Evolutionary conservation across 2,888 invertebrate species (phyloP).

Genomic region (Eupithecia centaureata): DNA sequence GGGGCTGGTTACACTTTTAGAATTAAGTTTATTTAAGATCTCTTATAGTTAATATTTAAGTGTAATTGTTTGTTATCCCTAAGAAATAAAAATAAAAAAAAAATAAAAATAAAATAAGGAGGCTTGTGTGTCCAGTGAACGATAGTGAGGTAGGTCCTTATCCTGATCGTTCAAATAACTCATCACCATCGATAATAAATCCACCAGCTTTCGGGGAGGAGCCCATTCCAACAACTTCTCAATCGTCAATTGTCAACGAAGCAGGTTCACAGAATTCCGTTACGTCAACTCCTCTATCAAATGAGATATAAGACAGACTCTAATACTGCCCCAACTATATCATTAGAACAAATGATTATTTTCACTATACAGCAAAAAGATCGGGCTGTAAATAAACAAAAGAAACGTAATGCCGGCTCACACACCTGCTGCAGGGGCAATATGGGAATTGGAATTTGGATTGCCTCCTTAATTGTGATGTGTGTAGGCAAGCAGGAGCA

Average conservation of each 20-base stretch:
- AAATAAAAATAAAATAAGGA: too few relatives aligned
- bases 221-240: slow-evolving; percentile 15
- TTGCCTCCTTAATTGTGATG: too few relatives aligned
- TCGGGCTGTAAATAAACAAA: slow-evolving; percentile 25
- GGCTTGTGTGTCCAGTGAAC: slow-evolving; percentile 2
- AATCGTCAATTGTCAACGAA: slow-evolving; percentile 11
- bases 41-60: too few relatives aligned
- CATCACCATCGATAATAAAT: slow-evolving; percentile 3
- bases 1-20: too few relatives aligned
- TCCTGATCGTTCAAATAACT: slow-evolving; percentile 5
- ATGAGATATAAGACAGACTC: slow-evolving; percentile 12
- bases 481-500: too few relatives aligned
- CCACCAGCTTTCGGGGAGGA: slow-evolving; percentile 11
- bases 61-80: too few relatives aligned
- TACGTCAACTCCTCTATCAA: slow-evolving; percentile 20
- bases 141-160: slow-evolving; percentile 1
- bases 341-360: slow-evolving; percentile 15
- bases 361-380: slow-evolving; percentile 21
- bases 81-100: too few relatives aligned
- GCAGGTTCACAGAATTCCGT: slow-evolving; percentile 11
- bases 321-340: slow-evolving; percentile 21
- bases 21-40: too few relatives aligned
- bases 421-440: too few relatives aligned
- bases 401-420: too few relatives aligned
- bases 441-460: too few relatives aligned